Evolutionary conservation across 2,888 invertebrate genomes (phyloP).

Genomic region (Patella caerulea): DNA sequence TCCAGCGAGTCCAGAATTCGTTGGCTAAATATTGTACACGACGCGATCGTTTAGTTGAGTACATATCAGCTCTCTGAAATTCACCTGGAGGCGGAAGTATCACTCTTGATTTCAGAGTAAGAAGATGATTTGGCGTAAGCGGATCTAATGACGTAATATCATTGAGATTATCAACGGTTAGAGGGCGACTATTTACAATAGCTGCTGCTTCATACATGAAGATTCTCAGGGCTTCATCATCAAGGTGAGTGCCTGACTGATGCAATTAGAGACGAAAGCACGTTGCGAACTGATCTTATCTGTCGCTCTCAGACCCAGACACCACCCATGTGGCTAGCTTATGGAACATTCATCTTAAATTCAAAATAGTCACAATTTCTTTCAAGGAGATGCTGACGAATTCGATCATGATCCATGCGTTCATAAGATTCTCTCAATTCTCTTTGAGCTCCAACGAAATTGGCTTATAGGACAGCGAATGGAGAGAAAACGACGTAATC

Average conservation of each 20-base stretch:
- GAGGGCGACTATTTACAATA: constrained; percentile 36
- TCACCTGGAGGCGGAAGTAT: constrained; percentile 27
- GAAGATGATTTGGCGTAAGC: constrained; percentile 31
- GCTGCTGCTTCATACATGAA: constrained; percentile 34
- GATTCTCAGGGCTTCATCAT: constrained; percentile 31
- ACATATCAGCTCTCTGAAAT: constrained; percentile 36
- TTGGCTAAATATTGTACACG: constrained; percentile 39
- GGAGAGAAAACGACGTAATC: constrained; percentile 11
- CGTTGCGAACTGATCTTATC: constrained; percentile 41
- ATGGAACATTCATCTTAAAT: constrained; percentile 44
- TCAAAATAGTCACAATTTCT: constrained; percentile 29
- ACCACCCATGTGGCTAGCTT: constrained; percentile 48
- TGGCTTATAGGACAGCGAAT: constrained; percentile 36
- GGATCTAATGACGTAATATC: constrained; percentile 17
- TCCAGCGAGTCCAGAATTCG: constrained; percentile 46
- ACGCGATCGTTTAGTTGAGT: constrained; percentile 38
- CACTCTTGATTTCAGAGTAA: constrained; percentile 24
- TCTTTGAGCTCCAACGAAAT: background rate
- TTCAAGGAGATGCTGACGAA: constrained; percentile 23
- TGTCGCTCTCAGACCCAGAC: constrained; percentile 53
- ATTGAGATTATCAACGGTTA: constrained; percentile 20
- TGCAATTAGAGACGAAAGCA: constrained; percentile 32
- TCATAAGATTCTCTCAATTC: constrained; percentile 17
- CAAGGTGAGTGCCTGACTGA: constrained; percentile 21
- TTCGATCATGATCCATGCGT: constrained; percentile 28